Base-by-base conservation (phyloP, 2,888 invertebrate genomes). In the Eilema griseolum region DNA sequence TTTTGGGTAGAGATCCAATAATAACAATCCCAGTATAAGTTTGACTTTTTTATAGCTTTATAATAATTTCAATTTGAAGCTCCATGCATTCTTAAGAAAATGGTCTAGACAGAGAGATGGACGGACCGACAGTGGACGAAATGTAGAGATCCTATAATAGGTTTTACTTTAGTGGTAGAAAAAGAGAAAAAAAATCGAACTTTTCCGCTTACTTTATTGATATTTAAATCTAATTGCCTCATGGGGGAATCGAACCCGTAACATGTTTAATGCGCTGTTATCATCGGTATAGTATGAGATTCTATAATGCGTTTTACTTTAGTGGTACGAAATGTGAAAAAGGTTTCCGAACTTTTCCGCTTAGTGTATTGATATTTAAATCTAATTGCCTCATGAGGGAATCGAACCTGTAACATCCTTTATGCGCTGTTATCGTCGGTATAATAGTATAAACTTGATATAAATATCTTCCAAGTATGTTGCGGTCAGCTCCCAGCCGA, bases 401-500 rank as follows among this genome's bases (percentile, higher is more conserved):
- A 52, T 52, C n/a, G n/a, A 52, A 52, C 52, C 2, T 52, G 16
- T n/a, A n/a, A 52, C 52, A 52, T 20, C n/a, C 8, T 52, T n/a
- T 52, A 20, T n/a, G 52, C 52, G 20, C n/a, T 52, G 52, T 52
- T 52, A 52, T 52, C 20, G 10, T 52, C 20, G n/a, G n/a, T 52
- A 52, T 52, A 52, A 10, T 59, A 59, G 14, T 59, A 23, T 59
- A 59, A 59, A 59, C 23, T 33, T 37, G 37, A 23, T 37, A 37
- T 37, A 62, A 12, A 28, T n/a, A 31, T 61, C 61, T 68, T 24
- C 63, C 41, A 69, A 64, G 59, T 63, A 69, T 37, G 63, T 69
- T 69, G 69, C 57, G 69, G 69, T 69, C 26, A 69, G 57, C 59
- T 63, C 37, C 69, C 69, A 26, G 69, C 59, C 41, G 60, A 57